A percentile compares a stretch with the other conserved stretches of the same genome.
Evolutionary conservation across 2,888 invertebrate genomes (phyloP).

Genomic region (Pseudanteris insignis): DNA sequence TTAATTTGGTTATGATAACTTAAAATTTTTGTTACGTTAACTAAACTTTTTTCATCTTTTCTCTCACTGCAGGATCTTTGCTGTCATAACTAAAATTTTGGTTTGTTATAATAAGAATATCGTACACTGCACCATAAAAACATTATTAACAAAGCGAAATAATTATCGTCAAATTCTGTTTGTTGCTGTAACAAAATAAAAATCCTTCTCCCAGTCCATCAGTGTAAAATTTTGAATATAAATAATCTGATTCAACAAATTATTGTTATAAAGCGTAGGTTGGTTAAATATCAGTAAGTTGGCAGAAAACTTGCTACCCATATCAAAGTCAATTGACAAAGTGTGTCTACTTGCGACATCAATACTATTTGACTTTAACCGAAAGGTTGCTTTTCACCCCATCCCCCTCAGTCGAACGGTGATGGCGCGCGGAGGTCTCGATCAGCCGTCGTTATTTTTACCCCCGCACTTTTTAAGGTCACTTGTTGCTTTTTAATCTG

Average conservation of each 20-base stretch:
- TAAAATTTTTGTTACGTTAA: no score
- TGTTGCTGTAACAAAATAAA: no score
- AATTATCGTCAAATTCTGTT: no score
- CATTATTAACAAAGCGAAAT: no score
- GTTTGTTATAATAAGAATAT: no score
- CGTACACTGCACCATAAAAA: no score
- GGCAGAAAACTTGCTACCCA: constrained; percentile 29
- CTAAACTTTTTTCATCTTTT: no score
- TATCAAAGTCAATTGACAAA: constrained; percentile 44
- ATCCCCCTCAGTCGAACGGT: constrained; percentile 49
- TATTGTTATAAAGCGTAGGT: constrained; percentile 5
- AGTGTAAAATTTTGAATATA: neutral
- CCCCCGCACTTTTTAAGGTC: constrained; percentile 63
- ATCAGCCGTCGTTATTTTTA: constrained; percentile 63
- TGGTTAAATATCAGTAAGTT: constrained; percentile 34
- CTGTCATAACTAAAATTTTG: no score
- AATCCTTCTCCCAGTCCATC: no score
- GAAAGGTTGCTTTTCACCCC: constrained; percentile 51
- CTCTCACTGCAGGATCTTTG: no score
- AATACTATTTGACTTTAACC: constrained; percentile 45
- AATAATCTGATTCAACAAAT: constrained; percentile 8
- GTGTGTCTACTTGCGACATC: constrained; percentile 37
- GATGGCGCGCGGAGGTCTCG: constrained; percentile 59
- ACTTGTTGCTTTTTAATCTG: constrained; percentile 66
- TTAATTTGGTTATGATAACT: no score